A percentile compares a stretch with the other conserved stretches of the same genome.
Conservation (phyloP, 2,888 invertebrate species). For the Amiota minor region DNA sequence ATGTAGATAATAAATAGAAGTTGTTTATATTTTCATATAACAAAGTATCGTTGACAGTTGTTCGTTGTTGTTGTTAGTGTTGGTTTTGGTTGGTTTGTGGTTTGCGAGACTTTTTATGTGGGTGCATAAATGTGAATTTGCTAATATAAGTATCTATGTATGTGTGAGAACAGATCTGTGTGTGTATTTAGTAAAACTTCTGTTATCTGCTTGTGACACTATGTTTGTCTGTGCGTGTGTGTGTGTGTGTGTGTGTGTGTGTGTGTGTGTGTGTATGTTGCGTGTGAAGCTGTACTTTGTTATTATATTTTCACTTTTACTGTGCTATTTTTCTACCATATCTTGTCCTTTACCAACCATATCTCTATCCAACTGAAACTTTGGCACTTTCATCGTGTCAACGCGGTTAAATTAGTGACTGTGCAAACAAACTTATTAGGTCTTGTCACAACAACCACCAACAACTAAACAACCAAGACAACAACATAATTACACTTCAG, state of each 20-base stretch:
- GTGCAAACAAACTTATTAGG: conserved; percentile 47
- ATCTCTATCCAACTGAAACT: no score
- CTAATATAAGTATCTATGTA: conserved; percentile 10
- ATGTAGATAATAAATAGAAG: neutral
- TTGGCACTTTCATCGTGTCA: conserved; percentile 12
- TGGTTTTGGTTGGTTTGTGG: conserved; percentile 34
- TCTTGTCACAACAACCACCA: conserved; percentile 44
- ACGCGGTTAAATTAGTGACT: conserved; percentile 32
- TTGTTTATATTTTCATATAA: conserved; percentile 13
- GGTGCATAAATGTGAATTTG: conserved; percentile 26
- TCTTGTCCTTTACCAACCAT: no score
- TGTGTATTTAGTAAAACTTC: neutral
- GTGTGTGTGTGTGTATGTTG: conserved; percentile 27
- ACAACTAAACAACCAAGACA: no score
- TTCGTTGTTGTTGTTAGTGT: neutral
- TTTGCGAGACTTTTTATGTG: conserved; percentile 31
- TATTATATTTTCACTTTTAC: no score
- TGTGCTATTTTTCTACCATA: no score
- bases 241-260: conserved; percentile 33
- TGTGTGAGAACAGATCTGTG: neutral
- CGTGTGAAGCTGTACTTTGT: conserved; percentile 12
- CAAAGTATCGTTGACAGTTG: conserved; percentile 8
- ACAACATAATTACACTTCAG: conserved; percentile 41
- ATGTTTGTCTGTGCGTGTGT: conserved; percentile 38
- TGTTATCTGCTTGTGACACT: conserved; percentile 3